Base-by-base conservation (phyloP, 2,113 vertebrate genomes). In the Nothobranchius furzeri region DNA sequence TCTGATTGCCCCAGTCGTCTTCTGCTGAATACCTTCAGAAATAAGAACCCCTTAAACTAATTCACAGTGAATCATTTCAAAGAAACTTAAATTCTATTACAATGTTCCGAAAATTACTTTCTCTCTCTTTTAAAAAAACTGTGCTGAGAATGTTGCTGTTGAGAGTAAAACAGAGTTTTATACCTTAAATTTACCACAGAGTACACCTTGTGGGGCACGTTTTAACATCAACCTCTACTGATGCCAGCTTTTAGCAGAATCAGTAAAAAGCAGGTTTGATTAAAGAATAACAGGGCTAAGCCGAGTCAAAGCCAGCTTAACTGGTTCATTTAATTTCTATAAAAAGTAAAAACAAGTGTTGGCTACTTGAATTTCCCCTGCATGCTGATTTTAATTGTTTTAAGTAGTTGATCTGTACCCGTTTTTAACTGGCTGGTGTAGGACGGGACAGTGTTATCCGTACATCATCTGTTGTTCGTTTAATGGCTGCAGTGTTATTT, bases 61-160 rank as follows among this genome's bases (percentile, higher is more conserved):
- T 85, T 91, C 82, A 83, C 85, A 78, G 85, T 88, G 89, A 88
- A 85, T 91, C 88, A 91, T 87, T 87, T 81, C 66, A 54, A 75
- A 81, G 78, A 87, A 87, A 88, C 87, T 75, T 84, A 75, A 86
- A 68, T 58, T 82, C 86, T 66, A 76, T 90, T 51, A 37, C 56
- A 76, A 86, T 87, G 76, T 89, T 89, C 60, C 55, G 60, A 84
- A 84, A 88, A 85, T 87, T 87, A 82, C 30, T 79, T 83, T 86
- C 73, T 40, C 67, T 61, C 35, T 10, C 20, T 20, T 49, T n/a
- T 9, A n/a, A 0, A 7, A 17, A 49, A 49, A 2, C 10, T 20
- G 48, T 48, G 47, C 2, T 50, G 7, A 50, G n/a, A 45, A 45
- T 45, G 11, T 45, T 30, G 30, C 30, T 3, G 3, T 30, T 30